Evolutionary conservation across 2,888 invertebrate genomes (phyloP).

Genomic region (Acanthacorydalis orientalis): DNA sequence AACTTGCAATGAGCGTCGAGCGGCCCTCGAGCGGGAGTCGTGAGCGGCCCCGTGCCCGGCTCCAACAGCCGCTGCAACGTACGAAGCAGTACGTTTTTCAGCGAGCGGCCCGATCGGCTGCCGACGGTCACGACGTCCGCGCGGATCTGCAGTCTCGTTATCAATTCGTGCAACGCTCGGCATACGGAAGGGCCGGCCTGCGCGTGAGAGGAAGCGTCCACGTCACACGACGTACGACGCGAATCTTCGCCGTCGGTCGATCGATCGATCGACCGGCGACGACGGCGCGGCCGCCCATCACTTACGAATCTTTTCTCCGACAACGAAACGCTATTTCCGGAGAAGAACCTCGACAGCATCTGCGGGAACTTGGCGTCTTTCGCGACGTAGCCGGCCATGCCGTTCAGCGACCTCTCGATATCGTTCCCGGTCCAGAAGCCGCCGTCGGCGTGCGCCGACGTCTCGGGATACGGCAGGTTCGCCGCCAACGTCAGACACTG

Average conservation of each 20-base stretch:
- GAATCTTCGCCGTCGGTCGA: neutral
- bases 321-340: conserved; percentile 40
- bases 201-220: neutral
- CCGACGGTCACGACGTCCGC: conserved; percentile 39
- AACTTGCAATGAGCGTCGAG: conserved; percentile 61
- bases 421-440: conserved; percentile 9
- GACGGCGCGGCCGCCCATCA: conserved; percentile 10
- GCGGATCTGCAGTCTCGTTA: conserved; percentile 48
- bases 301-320: conserved; percentile 35
- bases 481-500: conserved; percentile 59
- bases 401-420: conserved; percentile 22
- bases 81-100: conserved; percentile 49
- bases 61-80: conserved; percentile 56
- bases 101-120: conserved; percentile 33
- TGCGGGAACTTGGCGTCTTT: conserved; percentile 49
- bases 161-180: conserved; percentile 52
- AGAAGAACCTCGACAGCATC: conserved; percentile 46
- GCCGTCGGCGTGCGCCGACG: conserved; percentile 5
- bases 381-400: conserved; percentile 44
- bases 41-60: conserved; percentile 40
- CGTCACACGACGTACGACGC: neutral
- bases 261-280: no score
- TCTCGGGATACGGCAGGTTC: conserved; percentile 31
- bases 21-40: conserved; percentile 42
- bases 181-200: conserved; percentile 65